phyloP scores from a whole-genome alignment of 1,140 invertebrate genomes.

The Apocrypta bakeri region DNA sequence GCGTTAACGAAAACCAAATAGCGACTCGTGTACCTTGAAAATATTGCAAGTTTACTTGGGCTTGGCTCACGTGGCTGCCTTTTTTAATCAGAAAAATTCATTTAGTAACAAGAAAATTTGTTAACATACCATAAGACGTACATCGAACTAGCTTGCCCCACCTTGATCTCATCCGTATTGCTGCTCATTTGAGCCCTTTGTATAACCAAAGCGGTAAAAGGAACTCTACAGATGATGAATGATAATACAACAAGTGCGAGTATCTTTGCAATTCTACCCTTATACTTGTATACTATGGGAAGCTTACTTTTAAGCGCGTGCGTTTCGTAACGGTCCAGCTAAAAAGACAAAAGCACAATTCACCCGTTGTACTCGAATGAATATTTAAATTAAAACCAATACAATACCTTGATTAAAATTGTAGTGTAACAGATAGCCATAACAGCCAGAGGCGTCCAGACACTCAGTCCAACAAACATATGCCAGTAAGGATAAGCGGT shows the following conservation, averaged over 20 bases:
- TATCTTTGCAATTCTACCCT: constrained; percentile 77
- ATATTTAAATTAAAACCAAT: constrained; percentile 5
- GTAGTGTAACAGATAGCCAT: constrained; percentile 81
- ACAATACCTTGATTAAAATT: constrained; percentile 79
- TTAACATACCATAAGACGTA: constrained; percentile 64
- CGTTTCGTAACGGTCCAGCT: constrained; percentile 78
- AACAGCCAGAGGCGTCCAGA: constrained; percentile 82
- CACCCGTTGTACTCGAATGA: neutral
- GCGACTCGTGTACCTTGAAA: constrained; percentile 77
- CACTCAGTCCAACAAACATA: constrained; percentile 80
- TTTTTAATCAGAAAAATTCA: too few species aligned
- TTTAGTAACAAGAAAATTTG: too few species aligned
- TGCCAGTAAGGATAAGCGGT: constrained; percentile 83
- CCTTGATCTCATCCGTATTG: constrained; percentile 53
- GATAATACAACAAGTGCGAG: constrained; percentile 81
- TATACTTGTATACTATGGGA: constrained; percentile 74
- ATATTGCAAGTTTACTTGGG: neutral
- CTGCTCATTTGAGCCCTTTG: constrained; percentile 75
- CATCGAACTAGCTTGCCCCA: constrained; percentile 61
- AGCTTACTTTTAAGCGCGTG: constrained; percentile 75
- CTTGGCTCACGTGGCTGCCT: too few species aligned
- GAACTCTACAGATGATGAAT: constrained; percentile 80
- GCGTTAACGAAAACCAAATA: constrained; percentile 82
- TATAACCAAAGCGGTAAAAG: constrained; percentile 81
- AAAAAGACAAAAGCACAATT: neutral